Evolutionary conservation across 2,113 vertebrate genomes (phyloP).

Genomic region (Cryptomyrus ogoouensis): DNA sequence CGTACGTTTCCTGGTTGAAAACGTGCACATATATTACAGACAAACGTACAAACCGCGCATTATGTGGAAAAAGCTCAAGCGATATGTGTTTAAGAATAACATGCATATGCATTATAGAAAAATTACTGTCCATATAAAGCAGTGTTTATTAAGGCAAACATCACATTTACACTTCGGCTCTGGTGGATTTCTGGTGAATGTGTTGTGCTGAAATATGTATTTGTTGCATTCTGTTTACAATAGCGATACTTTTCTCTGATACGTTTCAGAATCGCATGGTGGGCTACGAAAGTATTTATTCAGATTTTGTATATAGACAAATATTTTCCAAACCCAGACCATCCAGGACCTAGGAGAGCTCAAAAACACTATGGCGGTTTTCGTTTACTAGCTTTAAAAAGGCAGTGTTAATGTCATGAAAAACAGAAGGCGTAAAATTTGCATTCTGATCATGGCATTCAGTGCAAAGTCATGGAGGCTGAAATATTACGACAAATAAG

Average conservation of each 20-base stretch:
- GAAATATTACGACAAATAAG: neutral
- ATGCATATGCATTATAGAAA: neutral
- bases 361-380: neutral
- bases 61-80: neutral
- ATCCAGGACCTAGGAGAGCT: neutral
- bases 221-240: neutral
- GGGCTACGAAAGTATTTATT: neutral
- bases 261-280: neutral
- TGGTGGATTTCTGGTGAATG: neutral
- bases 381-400: neutral
- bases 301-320: neutral
- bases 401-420: neutral
- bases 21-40: neutral
- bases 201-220: neutral
- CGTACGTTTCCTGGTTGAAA: neutral
- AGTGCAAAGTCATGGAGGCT: neutral
- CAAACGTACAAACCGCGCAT: neutral
- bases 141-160: neutral
- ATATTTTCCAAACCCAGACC: neutral
- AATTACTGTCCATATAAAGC: neutral
- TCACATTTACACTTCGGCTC: neutral
- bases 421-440: conserved; percentile 6
- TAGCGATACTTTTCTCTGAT: neutral
- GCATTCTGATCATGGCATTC: neutral
- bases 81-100: neutral